Conservation (phyloP, 1,140 invertebrate genomes). For the Euura lappo region DNA sequence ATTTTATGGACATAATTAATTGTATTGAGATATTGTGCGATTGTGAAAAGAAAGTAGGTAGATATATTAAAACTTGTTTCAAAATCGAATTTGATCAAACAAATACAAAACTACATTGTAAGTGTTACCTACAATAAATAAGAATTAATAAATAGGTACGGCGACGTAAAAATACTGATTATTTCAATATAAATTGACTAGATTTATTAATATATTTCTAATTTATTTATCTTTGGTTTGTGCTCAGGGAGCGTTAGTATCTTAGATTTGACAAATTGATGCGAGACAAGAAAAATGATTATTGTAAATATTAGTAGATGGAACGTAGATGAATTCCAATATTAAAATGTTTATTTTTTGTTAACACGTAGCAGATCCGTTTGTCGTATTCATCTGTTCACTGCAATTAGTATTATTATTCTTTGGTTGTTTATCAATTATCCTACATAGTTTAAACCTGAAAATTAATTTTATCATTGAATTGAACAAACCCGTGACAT, state of each 20-base stretch:
- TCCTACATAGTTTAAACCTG: neutral
- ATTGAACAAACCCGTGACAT: conserved; percentile 75
- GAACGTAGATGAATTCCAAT: neutral
- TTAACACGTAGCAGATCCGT: neutral
- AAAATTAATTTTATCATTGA: conserved; percentile 63
- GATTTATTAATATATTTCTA: no score
- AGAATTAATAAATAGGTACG: neutral
- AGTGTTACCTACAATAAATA: neutral
- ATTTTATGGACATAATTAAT: neutral
- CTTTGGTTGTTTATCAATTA: neutral
- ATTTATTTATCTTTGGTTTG: no score
- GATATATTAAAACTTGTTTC: neutral
- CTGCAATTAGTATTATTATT: neutral
- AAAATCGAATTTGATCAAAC: no score
- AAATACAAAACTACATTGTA: no score
- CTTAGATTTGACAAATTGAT: neutral
- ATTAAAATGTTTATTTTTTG: conserved; percentile 1
- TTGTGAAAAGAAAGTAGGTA: neutral
- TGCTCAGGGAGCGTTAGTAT: no score
- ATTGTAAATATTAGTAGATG: neutral
- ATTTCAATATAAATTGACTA: no score
- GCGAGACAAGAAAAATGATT: neutral
- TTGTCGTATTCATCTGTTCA: neutral
- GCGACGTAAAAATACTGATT: no score
- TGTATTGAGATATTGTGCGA: neutral